phyloP scores from a whole-genome alignment of 2,797 vertebrate species.

The Serranus cabrilla region DNA sequence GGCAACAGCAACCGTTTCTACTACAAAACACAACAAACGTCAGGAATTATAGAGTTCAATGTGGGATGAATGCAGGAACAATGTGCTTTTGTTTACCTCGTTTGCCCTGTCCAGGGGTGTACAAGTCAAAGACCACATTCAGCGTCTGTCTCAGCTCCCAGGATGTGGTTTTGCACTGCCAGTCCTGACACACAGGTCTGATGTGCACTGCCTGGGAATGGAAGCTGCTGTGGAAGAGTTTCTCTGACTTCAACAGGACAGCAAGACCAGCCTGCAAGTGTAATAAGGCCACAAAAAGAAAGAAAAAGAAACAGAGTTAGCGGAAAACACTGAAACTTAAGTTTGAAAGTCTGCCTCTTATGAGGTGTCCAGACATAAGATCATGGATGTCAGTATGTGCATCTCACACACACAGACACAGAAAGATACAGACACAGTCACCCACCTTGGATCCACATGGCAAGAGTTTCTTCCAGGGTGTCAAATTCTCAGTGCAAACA shows the following conservation, averaged over 20 bases:
- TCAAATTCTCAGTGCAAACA: conserved; percentile 98
- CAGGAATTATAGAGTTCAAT: neutral
- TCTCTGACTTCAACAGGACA: conserved; percentile 95
- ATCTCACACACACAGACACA: neutral
- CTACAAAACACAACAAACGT: neutral
- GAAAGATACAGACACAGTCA: neutral
- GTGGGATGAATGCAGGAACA: neutral
- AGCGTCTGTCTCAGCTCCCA: conserved; percentile 97
- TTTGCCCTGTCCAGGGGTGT: conserved; percentile 91
- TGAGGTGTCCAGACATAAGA: neutral
- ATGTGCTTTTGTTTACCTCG: conserved; percentile 84
- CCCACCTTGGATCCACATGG: conserved; percentile 96
- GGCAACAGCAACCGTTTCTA: neutral
- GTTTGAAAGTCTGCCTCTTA: neutral
- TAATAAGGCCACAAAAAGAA: neutral
- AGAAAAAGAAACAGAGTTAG: conserved; percentile 1
- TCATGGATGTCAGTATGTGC: neutral
- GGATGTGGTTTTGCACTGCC: conserved; percentile 86
- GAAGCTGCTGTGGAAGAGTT: conserved; percentile 97
- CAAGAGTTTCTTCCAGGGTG: conserved; percentile 98
- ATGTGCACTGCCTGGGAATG: conserved; percentile 96
- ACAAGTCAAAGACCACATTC: conserved; percentile 94
- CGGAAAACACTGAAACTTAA: neutral
- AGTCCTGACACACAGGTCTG: conserved; percentile 93
- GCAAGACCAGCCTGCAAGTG: conserved; percentile 92